Evolutionary conservation across 2,797 vertebrate species (phyloP), one percentile per base, ranked within the genome.

Genomic region (Pelodytes ibericus): DNA sequence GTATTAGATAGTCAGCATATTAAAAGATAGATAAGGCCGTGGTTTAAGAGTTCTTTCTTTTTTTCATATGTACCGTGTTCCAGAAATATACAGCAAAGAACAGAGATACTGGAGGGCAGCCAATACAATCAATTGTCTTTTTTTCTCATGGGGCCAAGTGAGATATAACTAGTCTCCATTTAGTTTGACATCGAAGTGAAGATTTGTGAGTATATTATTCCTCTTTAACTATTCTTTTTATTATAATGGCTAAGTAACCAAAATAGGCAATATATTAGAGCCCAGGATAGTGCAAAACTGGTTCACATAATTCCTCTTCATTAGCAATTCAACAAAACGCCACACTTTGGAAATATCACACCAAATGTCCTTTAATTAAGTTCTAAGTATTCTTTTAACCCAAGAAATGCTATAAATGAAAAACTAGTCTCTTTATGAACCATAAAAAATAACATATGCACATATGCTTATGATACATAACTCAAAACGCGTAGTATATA

Each of bases 171-270:
- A 57, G 57, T 62, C 30, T 69, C 73, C 57, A 75, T 75, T 75
- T 75, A 69, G 69, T 75, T 75, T 75, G 62, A 78, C 75, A 78
- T 65, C 65, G 26, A 67, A 53, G 39, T 7, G 41, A 72, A 77
- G 75, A 78, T 78, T 72, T 78, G 75, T 78, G 62, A 72, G 47
- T 47, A 39, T 67, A 78, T 67, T 60, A 67, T 60, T 72, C 61
- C 53, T 58, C 53, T 75, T 69, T 69, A 75, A 61, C 73, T 69
- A 75, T 75, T 51, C 51, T 67, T 67, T 78, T 62, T 70, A 61
- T 61, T 56, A 63, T 76, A 76, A 70, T 25, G 51, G 53, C 64
- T 75, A 68, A 75, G 65, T 62, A 69, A 69, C 73, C 73, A 75
- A 58, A 75, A 62, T 75, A 53, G 60, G 44, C 41, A 75, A 61